Evolutionary conservation across 2,888 invertebrate species (phyloP).

Genomic region (Oscheius myriophilus): DNA sequence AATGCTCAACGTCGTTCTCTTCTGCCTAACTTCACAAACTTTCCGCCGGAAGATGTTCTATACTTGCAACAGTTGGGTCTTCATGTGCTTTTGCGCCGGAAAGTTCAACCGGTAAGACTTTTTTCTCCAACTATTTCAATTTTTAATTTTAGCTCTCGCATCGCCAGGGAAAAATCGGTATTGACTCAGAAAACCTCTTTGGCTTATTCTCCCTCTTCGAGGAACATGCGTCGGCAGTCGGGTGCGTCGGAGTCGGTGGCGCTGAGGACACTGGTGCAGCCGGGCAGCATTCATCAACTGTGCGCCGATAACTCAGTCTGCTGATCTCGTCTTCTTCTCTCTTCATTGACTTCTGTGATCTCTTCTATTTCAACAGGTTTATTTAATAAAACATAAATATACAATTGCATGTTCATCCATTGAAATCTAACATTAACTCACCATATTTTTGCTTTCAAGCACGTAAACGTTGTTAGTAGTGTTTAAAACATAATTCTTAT

Average conservation of each 20-base stretch:
- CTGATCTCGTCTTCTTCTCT: conserved; percentile 34
- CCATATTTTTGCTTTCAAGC: no score
- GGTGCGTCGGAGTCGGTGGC: conserved; percentile 15
- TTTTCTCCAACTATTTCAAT: background rate
- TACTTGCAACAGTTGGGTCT: conserved; percentile 48
- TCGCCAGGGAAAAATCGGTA: conserved; percentile 41
- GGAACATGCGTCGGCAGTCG: conserved; percentile 29
- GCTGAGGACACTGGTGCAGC: conserved; percentile 9
- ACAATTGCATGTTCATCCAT: no score
- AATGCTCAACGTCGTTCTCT: conserved; percentile 67
- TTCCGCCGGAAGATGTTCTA: conserved; percentile 60
- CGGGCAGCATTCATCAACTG: no score
- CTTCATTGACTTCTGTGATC: background rate
- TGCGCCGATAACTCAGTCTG: conserved; percentile 14
- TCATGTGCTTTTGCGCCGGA: conserved; percentile 32
- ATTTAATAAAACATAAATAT: background rate
- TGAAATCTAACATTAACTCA: no score
- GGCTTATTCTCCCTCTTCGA: conserved; percentile 48
- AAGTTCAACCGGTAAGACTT: conserved; percentile 22
- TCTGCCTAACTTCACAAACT: conserved; percentile 64
- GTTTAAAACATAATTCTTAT: no score
- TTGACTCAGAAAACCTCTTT: conserved; percentile 58
- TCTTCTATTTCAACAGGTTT: background rate
- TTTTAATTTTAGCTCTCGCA: conserved; percentile 22
- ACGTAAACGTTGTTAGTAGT: no score